phyloP scores from a whole-genome alignment of 2,797 vertebrate species.

The Lacerta agilis region DNA sequence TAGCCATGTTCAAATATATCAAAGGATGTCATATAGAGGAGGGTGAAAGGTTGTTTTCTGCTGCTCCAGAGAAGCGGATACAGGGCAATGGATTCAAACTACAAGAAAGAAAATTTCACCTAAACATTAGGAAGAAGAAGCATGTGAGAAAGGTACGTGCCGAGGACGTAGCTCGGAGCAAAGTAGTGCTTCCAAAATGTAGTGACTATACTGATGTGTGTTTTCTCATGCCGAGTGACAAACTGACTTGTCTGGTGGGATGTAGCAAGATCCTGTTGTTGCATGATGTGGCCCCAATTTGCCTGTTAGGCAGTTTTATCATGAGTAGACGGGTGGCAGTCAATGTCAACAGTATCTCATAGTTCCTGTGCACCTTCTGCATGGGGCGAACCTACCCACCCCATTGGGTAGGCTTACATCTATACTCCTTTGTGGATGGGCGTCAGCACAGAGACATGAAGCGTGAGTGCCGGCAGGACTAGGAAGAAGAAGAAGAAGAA shows the following conservation, averaged over 20 bases:
- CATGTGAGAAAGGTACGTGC: conserved; percentile 36
- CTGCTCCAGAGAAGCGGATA: no score
- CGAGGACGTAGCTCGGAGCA: background rate
- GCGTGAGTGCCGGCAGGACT: no score
- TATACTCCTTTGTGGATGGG: background rate
- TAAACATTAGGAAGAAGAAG: background rate
- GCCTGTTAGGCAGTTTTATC: background rate
- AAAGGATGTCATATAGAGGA: no score
- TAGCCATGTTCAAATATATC: no score
- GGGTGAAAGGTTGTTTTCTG: no score
- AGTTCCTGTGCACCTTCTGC: no score
- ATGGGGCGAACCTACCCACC: background rate
- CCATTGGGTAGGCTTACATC: background rate
- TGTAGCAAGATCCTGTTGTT: background rate
- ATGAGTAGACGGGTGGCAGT: background rate
- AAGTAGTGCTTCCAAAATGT: background rate
- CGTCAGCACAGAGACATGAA: background rate
- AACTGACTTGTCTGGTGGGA: background rate
- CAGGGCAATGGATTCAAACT: no score
- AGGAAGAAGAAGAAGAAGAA: no score
- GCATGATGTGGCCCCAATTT: no score
- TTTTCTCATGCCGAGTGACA: background rate
- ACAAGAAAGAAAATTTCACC: no score
- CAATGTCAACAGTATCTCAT: background rate
- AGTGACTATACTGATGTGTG: background rate